These are phyloP conservation scores for Rotaria socialis DNA, from an alignment of 2,888 invertebrate species.

Conservation along the genomic window DNA sequence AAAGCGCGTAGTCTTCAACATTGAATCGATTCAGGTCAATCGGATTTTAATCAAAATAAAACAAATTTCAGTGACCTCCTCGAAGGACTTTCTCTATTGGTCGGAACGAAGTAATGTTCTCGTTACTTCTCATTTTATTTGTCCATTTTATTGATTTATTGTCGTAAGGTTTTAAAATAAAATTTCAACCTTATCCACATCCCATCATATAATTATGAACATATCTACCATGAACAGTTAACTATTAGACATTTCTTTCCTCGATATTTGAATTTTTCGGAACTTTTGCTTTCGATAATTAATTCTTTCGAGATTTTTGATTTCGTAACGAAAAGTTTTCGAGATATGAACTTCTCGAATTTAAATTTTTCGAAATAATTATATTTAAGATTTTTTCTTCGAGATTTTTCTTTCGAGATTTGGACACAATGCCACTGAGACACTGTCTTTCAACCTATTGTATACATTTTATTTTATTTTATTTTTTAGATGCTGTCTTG, in stretches of 20 bases:
- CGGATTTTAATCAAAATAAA: background rate
- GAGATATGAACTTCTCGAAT: background rate
- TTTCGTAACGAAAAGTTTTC: background rate
- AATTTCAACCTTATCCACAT: background rate
- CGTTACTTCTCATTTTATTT: background rate
- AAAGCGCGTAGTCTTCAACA: background rate
- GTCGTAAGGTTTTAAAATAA: background rate
- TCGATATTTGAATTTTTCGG: background rate
- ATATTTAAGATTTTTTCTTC: background rate
- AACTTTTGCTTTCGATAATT: background rate
- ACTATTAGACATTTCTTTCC: background rate
- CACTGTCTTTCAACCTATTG: too few species aligned
- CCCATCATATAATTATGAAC: background rate
- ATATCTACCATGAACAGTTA: background rate
- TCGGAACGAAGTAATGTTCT: background rate
- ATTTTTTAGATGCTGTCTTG: too few species aligned
- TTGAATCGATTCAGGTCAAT: background rate
- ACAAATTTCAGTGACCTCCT: background rate
- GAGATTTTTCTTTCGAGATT: slow-evolving; percentile 14
- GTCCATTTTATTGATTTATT: background rate
- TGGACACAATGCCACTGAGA: background rate
- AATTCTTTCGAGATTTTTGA: background rate
- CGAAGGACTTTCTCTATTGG: background rate
- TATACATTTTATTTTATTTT: too few species aligned
- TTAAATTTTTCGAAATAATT: background rate